Conservation (phyloP, 2,113 vertebrate species). For the Atlantisia rogersi region DNA sequence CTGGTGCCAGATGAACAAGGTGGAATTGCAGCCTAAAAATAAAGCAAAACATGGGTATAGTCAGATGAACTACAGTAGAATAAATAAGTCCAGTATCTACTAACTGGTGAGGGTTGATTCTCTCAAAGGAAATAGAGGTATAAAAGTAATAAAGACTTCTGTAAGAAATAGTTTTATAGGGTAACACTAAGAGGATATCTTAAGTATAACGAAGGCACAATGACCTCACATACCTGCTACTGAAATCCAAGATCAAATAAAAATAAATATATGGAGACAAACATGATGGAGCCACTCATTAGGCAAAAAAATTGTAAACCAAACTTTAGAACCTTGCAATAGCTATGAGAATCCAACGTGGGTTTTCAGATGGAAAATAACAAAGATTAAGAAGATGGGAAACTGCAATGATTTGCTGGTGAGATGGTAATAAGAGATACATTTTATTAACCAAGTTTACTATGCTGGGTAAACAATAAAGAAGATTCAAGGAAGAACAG, state of each 20-base stretch:
- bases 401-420: background rate
- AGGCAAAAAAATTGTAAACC: background rate
- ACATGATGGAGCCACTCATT: background rate
- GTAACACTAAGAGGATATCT: background rate
- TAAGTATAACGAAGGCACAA: background rate
- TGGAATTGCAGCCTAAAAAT: background rate
- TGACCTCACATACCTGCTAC: background rate
- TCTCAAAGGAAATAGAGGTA: background rate
- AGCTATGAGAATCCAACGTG: background rate
- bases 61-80: background rate
- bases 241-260: background rate
- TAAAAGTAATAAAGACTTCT: background rate
- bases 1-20: background rate
- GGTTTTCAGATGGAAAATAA: constrained; percentile 6
- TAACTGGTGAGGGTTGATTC: background rate
- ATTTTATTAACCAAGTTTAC: constrained; percentile 30
- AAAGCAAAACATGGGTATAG: background rate
- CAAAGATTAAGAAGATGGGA: background rate
- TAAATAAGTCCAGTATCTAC: background rate
- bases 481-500: background rate
- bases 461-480: background rate
- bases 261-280: background rate
- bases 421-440: background rate
- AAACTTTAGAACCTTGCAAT: background rate
- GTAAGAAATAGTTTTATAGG: background rate